These are phyloP conservation scores for Oxyteleia sp. DNA, from an alignment of 2,888 invertebrate species.

Conservation along the genomic window DNA sequence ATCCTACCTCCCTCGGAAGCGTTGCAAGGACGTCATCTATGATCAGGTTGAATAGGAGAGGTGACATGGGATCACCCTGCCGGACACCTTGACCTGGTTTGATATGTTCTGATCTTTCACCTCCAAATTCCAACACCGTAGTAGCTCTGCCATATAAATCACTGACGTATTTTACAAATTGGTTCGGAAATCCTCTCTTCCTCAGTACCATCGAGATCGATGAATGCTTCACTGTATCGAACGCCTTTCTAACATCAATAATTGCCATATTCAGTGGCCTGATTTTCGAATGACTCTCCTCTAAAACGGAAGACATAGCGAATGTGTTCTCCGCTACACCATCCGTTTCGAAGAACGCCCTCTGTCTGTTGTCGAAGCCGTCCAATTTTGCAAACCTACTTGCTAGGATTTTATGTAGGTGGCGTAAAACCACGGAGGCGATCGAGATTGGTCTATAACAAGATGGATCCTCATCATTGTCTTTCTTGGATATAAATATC, in stretches of 20 bases:
- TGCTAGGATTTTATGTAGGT: slow-evolving; percentile 70
- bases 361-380: neutral
- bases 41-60: slow-evolving; percentile 25
- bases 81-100: neutral
- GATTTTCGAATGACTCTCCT: neutral
- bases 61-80: slow-evolving; percentile 45
- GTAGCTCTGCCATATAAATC: neutral
- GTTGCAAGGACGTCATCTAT: slow-evolving; percentile 10
- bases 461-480: neutral
- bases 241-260: neutral
- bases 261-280: neutral
- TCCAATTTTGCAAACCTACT: neutral
- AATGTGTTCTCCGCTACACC: neutral
- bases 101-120: neutral
- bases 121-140: neutral
- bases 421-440: slow-evolving; percentile 56
- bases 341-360: neutral
- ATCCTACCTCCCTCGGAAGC: neutral
- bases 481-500: slow-evolving; percentile 16
- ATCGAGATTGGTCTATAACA: slow-evolving; percentile 36
- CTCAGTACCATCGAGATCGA: neutral
- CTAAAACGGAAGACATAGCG: neutral
- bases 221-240: neutral
- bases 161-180: neutral
- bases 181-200: neutral